phyloP scores from a whole-genome alignment of 1,140 invertebrate species.

The Steinernema khuongi region DNA sequence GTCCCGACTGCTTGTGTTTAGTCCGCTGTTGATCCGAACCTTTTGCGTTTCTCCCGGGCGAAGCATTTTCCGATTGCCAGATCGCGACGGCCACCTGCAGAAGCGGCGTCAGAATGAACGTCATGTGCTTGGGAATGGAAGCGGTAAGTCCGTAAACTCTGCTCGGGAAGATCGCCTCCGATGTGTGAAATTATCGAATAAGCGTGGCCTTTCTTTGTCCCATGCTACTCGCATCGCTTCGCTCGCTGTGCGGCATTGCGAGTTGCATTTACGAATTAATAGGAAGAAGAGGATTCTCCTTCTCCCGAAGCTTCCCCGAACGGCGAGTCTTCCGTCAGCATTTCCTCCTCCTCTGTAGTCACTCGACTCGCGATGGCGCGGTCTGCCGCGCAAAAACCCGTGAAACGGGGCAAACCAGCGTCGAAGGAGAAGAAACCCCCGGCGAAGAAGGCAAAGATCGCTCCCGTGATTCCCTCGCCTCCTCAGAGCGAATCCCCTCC shows the following conservation, averaged over 20 bases:
- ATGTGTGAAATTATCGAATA: background rate
- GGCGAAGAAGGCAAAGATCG: background rate
- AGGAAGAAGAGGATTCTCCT: background rate
- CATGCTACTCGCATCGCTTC: too few relatives aligned
- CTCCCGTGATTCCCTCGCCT: background rate
- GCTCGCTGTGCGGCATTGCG: too few relatives aligned
- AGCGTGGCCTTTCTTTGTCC: too few relatives aligned
- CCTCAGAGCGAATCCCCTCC: conserved; percentile 4
- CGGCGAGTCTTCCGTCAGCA: background rate
- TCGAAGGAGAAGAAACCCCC: background rate
- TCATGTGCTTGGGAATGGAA: background rate
- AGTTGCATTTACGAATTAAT: background rate
- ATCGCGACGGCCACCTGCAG: background rate
- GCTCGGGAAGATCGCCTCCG: background rate
- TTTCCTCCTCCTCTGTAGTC: background rate
- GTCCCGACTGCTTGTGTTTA: too few relatives aligned
- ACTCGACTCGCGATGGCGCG: background rate
- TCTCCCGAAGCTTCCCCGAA: background rate
- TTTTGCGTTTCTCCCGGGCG: too few relatives aligned
- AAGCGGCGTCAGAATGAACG: background rate
- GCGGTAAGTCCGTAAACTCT: background rate
- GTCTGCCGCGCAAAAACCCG: background rate
- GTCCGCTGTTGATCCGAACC: too few relatives aligned
- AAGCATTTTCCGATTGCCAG: too few relatives aligned
- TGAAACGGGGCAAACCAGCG: background rate